These are phyloP conservation scores for Idaea dimidiata DNA, from an alignment of 2,888 invertebrate species.

Conservation along the genomic window DNA sequence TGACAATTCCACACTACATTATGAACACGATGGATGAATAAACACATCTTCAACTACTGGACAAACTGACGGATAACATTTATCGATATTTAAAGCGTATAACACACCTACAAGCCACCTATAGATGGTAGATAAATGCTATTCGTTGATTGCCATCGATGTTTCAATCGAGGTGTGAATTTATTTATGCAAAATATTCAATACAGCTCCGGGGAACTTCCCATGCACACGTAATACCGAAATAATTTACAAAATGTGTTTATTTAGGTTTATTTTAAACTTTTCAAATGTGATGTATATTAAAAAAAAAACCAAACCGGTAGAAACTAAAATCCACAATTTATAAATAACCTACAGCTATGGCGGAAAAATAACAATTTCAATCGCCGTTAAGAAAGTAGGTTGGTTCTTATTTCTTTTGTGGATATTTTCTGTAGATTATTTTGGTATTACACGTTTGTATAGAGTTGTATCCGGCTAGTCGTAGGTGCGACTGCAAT, in stretches of 20 bases:
- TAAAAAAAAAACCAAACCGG: too few species aligned
- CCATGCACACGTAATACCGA: too few species aligned
- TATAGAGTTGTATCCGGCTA: neutral
- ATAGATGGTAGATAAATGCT: slow-evolving; percentile 23
- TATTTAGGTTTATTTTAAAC: too few species aligned
- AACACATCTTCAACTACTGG: slow-evolving; percentile 16
- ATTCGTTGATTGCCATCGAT: slow-evolving; percentile 29
- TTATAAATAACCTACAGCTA: too few species aligned
- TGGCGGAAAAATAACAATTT: too few species aligned
- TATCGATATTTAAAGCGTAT: neutral
- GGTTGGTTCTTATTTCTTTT: too few species aligned
- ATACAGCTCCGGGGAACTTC: neutral
- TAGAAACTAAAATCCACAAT: too few species aligned
- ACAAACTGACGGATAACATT: slow-evolving; percentile 37
- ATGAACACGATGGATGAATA: slow-evolving; percentile 11
- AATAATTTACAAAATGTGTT: too few species aligned
- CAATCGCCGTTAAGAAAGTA: too few species aligned
- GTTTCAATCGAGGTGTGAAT: slow-evolving; percentile 2
- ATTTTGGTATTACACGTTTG: too few species aligned
- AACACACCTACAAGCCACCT: neutral
- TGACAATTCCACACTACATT: slow-evolving; percentile 16
- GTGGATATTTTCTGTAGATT: too few species aligned
- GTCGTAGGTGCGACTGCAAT: slow-evolving; percentile 8
- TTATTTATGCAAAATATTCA: slow-evolving; percentile 3
- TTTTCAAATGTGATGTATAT: too few species aligned